These are phyloP conservation scores for Eidolon helvum DNA, from an alignment of 2,113 vertebrate species.

Conservation along the genomic window DNA sequence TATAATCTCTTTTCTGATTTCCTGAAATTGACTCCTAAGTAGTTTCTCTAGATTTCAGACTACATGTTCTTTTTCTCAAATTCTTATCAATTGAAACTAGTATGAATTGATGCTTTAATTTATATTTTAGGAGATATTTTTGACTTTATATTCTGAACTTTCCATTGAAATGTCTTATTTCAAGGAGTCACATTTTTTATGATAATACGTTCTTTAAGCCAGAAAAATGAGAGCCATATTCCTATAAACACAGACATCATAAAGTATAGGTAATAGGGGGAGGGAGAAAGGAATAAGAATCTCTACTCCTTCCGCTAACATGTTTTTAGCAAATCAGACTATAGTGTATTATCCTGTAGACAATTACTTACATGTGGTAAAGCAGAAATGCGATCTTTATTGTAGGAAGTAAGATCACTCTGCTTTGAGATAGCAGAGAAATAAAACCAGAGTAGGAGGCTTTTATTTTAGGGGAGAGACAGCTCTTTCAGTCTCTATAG, in stretches of 20 bases:
- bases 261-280: conserved; percentile 64
- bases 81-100: neutral
- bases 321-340: conserved; percentile 69
- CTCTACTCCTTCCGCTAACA: conserved; percentile 73
- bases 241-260: conserved; percentile 77
- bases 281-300: conserved; percentile 50
- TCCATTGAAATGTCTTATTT: neutral
- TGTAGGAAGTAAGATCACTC: neutral
- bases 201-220: conserved; percentile 76
- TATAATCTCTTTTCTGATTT: neutral
- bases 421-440: neutral
- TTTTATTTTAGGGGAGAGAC: conserved; percentile 55
- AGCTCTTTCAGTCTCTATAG: conserved; percentile 45
- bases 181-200: neutral
- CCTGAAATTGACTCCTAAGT: neutral
- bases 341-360: conserved; percentile 53
- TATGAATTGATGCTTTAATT: neutral
- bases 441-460: neutral
- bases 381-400: conserved; percentile 67
- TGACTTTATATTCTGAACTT: neutral
- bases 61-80: neutral
- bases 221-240: conserved; percentile 74
- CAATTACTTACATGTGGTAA: conserved; percentile 54
- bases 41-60: neutral
- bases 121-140: neutral